Percentiles rank a stretch among this genome's conserved stretches.
phyloP scores from a whole-genome alignment of 2,888 invertebrate genomes.

The Uropetala carovei region DNA sequence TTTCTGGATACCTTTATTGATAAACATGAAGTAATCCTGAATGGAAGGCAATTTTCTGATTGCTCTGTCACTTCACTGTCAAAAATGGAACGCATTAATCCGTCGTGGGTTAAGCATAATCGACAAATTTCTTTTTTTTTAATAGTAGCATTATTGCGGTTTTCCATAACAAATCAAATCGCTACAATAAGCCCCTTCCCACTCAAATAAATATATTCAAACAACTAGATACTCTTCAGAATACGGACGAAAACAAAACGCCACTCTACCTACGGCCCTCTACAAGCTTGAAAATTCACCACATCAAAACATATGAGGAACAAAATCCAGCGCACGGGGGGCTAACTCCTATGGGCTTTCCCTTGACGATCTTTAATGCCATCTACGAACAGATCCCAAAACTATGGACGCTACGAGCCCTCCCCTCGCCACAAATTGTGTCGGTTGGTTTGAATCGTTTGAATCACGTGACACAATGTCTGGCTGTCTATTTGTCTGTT shows the following conservation, averaged over 20 bases:
- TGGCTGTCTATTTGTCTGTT: too few relatives aligned
- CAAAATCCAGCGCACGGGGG: too few relatives aligned
- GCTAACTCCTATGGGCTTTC: too few relatives aligned
- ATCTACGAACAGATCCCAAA: too few relatives aligned
- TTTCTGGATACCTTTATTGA: not conserved
- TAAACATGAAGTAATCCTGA: slow-evolving; percentile 31
- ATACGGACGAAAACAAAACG: slow-evolving; percentile 23
- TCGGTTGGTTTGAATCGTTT: too few relatives aligned
- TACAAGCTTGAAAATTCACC: not conserved
- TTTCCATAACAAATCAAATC: not conserved
- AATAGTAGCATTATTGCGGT: not conserved
- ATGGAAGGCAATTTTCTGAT: slow-evolving; percentile 27
- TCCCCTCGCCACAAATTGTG: too few relatives aligned
- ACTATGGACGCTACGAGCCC: too few relatives aligned
- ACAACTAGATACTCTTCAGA: not conserved
- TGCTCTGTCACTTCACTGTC: slow-evolving; percentile 46
- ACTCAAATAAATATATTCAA: not conserved
- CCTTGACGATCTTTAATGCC: too few relatives aligned
- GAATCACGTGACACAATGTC: too few relatives aligned
- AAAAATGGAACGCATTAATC: slow-evolving; percentile 37
- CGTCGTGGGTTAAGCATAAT: slow-evolving; percentile 30
- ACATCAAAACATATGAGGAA: slow-evolving; percentile 1
- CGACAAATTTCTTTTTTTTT: slow-evolving; percentile 21
- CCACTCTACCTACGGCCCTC: slow-evolving; percentile 25
- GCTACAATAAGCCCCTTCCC: not conserved